Conservation (phyloP, 2,797 vertebrate genomes). For the Lindbergichthys nudifrons region DNA sequence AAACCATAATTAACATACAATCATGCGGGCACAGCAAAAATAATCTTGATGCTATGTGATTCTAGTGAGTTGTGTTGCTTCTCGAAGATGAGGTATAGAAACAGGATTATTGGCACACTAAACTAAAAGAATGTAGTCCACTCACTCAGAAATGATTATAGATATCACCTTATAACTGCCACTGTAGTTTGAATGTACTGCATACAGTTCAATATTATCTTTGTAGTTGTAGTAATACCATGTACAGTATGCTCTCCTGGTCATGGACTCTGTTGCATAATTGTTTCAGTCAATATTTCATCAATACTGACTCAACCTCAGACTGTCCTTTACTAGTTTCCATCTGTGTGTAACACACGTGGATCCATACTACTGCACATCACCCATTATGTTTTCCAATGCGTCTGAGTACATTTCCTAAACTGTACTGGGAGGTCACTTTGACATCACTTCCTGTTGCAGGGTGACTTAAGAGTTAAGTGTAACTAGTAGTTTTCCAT, state of each 20-base stretch:
- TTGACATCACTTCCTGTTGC: slow-evolving; percentile 56
- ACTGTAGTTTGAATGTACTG: not conserved
- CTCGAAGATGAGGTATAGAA: not conserved
- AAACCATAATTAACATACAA: not conserved
- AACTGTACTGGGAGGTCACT: slow-evolving; percentile 33
- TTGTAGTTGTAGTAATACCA: not conserved
- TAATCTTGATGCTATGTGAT: not conserved
- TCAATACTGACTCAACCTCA: slow-evolving; percentile 25
- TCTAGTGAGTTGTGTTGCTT: not conserved
- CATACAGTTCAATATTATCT: not conserved
- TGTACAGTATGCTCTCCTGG: not conserved
- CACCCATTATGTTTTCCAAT: slow-evolving; percentile 50
- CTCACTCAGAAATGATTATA: not conserved
- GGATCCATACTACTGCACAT: slow-evolving; percentile 42
- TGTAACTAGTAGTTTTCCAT: not conserved
- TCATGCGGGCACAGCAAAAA: not conserved
- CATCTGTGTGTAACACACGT: slow-evolving; percentile 40
- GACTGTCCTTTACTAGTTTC: slow-evolving; percentile 33
- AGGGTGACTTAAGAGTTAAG: slow-evolving; percentile 17
- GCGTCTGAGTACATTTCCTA: slow-evolving; percentile 17
- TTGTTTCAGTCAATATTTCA: slow-evolving; percentile 51
- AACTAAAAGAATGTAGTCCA: not conserved
- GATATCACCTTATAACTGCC: not conserved
- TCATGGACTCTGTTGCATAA: slow-evolving; percentile 46
- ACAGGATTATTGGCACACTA: too few relatives aligned